phyloP scores from a whole-genome alignment of 2,113 vertebrate genomes.

The Corythaixoides concolor region DNA sequence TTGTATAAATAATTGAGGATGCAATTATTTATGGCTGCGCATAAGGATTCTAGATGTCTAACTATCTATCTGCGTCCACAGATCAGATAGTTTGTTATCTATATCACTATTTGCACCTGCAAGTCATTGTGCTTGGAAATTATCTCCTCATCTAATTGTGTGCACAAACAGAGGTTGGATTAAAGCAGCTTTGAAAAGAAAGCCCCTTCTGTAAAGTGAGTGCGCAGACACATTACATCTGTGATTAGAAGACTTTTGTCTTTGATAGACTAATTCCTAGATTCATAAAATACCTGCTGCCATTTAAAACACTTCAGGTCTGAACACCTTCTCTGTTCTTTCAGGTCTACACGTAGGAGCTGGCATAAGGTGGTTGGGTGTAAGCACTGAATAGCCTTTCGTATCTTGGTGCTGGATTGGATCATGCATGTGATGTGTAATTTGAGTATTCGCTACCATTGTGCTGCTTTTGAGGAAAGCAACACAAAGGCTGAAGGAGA shows the following conservation, averaged over 20 bases:
- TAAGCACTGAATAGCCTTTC: not conserved
- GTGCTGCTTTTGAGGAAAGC: conserved; percentile 46
- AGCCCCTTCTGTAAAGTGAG: not conserved
- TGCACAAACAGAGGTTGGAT: conserved; percentile 54
- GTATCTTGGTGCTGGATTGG: not conserved
- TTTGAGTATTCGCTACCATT: conserved; percentile 33
- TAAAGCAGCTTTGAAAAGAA: conserved; percentile 31
- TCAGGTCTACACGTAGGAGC: not conserved
- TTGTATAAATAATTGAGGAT: conserved; percentile 65
- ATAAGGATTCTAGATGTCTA: conserved; percentile 66
- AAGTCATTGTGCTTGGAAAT: conserved; percentile 64
- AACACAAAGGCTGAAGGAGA: conserved; percentile 56
- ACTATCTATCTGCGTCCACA: conserved; percentile 59
- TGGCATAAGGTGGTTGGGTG: not conserved
- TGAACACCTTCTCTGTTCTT: not conserved
- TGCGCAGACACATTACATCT: not conserved
- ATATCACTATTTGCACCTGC: conserved; percentile 66
- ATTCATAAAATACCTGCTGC: not conserved
- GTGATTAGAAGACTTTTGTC: not conserved
- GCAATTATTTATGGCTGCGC: conserved; percentile 63
- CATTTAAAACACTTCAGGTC: not conserved
- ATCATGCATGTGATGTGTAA: not conserved
- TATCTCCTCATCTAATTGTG: conserved; percentile 62
- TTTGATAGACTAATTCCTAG: not conserved
- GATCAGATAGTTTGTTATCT: conserved; percentile 70